phyloP scores from a whole-genome alignment of 2,888 invertebrate genomes.

The Polia nebulosa region DNA sequence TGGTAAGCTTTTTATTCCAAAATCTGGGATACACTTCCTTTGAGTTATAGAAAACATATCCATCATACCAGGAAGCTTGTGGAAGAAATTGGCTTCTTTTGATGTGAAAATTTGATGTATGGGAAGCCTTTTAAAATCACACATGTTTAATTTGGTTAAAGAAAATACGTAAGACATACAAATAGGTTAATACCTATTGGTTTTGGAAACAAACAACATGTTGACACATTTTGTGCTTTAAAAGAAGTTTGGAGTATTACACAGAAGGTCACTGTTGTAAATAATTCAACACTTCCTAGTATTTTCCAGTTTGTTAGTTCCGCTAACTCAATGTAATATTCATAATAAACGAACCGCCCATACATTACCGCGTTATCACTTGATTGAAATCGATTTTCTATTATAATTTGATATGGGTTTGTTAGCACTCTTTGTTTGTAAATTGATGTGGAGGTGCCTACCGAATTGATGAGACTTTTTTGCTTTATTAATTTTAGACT shows the following conservation, averaged over 20 bases:
- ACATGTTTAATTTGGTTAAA: conserved; percentile 41
- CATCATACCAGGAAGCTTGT: background rate
- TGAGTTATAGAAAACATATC: conserved; percentile 7
- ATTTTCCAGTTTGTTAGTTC: conserved; percentile 3
- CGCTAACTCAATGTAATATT: conserved; percentile 21
- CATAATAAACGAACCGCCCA: background rate
- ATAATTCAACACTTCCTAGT: background rate
- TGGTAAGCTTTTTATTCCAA: background rate
- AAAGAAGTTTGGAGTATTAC: background rate
- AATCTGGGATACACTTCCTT: conserved; percentile 2
- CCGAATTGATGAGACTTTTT: no score
- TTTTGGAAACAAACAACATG: background rate
- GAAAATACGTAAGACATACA: conserved; percentile 21
- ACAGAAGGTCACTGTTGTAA: background rate
- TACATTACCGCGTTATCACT: conserved; percentile 5
- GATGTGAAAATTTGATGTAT: conserved; percentile 18
- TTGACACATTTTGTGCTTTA: background rate
- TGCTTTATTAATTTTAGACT: no score
- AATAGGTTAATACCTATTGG: conserved; percentile 20
- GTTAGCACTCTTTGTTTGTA: conserved; percentile 1
- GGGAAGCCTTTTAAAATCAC: background rate
- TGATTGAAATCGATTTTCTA: conserved; percentile 23
- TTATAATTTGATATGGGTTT: background rate
- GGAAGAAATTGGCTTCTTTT: conserved; percentile 40
- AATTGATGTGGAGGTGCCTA: background rate